Evolutionary conservation across 2,113 vertebrate species (phyloP).

Genomic region (Chloroceryle aenea): DNA sequence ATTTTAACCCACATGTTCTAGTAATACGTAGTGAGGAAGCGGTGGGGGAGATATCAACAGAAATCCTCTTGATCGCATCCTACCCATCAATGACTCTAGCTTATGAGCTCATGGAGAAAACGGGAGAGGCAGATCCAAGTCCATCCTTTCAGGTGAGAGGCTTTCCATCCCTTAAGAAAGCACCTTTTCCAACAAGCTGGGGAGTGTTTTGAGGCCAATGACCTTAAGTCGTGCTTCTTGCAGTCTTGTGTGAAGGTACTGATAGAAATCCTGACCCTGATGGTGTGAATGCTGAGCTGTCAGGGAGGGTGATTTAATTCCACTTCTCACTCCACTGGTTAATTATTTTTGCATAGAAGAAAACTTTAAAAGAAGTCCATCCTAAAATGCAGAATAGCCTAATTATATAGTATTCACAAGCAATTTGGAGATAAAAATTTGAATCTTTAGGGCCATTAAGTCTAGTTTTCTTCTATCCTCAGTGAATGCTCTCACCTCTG

Average conservation of each 20-base stretch:
- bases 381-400: background rate
- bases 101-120: background rate
- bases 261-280: background rate
- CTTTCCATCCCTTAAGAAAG: background rate
- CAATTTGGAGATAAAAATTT: background rate
- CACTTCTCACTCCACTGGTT: background rate
- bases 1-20: background rate
- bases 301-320: background rate
- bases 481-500: background rate
- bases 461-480: background rate
- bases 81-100: background rate
- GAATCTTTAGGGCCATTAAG: conserved; percentile 15
- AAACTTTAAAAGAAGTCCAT: background rate
- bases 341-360: conserved; percentile 23
- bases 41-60: background rate
- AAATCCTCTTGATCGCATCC: background rate
- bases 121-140: background rate
- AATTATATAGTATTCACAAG: background rate
- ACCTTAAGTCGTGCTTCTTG: background rate
- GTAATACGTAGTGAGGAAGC: background rate
- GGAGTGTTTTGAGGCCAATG: background rate
- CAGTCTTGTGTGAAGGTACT: background rate
- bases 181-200: background rate
- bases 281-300: background rate
- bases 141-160: background rate